phyloP scores from a whole-genome alignment of 2,888 invertebrate species.

The Drosophila nr. fundita region DNA sequence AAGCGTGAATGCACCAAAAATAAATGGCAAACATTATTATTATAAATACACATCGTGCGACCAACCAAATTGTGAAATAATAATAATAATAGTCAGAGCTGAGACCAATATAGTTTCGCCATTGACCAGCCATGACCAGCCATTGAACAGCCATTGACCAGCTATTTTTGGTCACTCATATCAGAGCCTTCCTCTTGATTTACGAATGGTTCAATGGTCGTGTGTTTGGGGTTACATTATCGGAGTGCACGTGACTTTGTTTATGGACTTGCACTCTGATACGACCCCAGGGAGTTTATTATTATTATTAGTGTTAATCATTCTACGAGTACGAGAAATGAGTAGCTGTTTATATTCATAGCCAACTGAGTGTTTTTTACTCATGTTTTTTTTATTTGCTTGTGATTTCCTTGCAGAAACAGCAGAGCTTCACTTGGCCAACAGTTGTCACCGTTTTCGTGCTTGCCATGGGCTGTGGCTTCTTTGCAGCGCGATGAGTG shows the following conservation, averaged over 20 bases:
- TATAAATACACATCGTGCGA: slow-evolving; percentile 16
- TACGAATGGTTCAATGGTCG: slow-evolving; percentile 16
- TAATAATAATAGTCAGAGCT: slow-evolving; percentile 15
- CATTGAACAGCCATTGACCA: slow-evolving; percentile 43
- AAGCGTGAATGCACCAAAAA: slow-evolving; percentile 54
- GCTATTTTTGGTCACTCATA: slow-evolving; percentile 51
- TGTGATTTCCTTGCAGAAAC: slow-evolving; percentile 75
- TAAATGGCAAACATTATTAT: slow-evolving; percentile 61
- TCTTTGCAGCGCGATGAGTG: slow-evolving; percentile 85
- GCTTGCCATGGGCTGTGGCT: slow-evolving; percentile 85
- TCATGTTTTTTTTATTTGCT: not conserved
- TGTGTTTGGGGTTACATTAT: not conserved
- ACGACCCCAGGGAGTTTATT: slow-evolving; percentile 42
- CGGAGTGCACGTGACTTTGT: slow-evolving; percentile 43
- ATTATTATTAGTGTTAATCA: slow-evolving; percentile 1
- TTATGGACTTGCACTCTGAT: slow-evolving; percentile 40
- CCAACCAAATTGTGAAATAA: slow-evolving; percentile 24
- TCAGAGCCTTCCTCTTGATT: slow-evolving; percentile 46
- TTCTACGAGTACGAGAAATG: not conserved
- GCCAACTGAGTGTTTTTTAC: not conserved
- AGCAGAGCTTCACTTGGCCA: slow-evolving; percentile 84
- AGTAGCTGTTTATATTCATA: not conserved
- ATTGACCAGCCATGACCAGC: slow-evolving; percentile 50
- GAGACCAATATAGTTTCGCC: slow-evolving; percentile 42
- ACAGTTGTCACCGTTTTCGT: slow-evolving; percentile 85